Base-by-base conservation (phyloP, 2,113 vertebrate genomes). In the Tenebrosternarchus preto region DNA sequence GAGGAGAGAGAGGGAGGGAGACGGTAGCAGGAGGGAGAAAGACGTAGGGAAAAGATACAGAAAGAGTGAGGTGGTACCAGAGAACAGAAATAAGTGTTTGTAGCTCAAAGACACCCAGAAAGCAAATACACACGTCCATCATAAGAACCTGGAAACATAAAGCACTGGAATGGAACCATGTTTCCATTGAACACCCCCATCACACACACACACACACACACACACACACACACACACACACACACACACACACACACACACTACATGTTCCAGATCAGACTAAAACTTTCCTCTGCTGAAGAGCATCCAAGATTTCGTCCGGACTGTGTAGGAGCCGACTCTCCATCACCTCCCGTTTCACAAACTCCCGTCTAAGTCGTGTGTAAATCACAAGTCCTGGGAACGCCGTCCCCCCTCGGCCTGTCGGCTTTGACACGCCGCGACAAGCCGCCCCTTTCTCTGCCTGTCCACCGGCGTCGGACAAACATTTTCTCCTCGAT, bases 401-500 rank as follows among this genome's bases (percentile, higher is more conserved):
- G 73, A n/a, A n/a, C 63, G 67, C 43, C 55, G 73, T 5, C 22
- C 69, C 59, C 60, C 43, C 39, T 70, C 20, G 53, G 80, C 64
- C 63, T 16, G 50, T 19, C 46, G 55, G 60, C 43, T 70, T 57
- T 61, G 67, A 46, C 77, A 70, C 15, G 50, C 55, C 53, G 57
- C 17, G 50, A 61, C 68, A 39, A 53, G 7, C 43, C 15, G 39
- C 55, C 66, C 57, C 22, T 68, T 78, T 78, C 55, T 60, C 77
- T 59, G 66, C n/a, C 4, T 50, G 8, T 22, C 55, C 59, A 78
- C 69, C 8, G 57, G 53, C 63, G 1, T n/a, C 80, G 39, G 31
- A 61, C 80, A 77, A 82, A 82, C 80, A 81, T 70, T 81, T 81
- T 81, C 73, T 69, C 73, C 76, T 73, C 73, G 73, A 82, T 77